Conservation (phyloP, 2,797 vertebrate species). For the Geotrypetes seraphini region DNA sequence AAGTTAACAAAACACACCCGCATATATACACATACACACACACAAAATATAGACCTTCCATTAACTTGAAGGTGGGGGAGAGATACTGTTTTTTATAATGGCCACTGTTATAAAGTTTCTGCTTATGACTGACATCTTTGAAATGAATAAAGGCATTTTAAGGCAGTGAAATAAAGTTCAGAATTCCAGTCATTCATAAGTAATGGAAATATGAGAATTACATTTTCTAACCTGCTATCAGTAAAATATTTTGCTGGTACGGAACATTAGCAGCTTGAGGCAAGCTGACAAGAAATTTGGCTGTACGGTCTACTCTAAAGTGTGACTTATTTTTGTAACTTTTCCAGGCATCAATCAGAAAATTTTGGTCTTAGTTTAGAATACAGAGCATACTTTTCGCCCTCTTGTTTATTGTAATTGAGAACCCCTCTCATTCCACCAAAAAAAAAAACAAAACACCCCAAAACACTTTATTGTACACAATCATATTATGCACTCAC, state of each 20-base stretch:
- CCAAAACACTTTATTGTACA: no score
- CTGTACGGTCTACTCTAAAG: no score
- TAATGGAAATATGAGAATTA: conserved; percentile 24
- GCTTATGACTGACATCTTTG: conserved; percentile 51
- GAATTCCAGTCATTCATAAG: conserved; percentile 48
- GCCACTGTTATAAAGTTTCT: conserved; percentile 43
- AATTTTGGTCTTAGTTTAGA: no score
- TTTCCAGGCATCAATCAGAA: no score
- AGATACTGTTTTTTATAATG: conserved; percentile 58
- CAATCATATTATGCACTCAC: no score
- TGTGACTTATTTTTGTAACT: no score
- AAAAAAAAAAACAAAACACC: no score
- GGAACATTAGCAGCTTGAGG: conserved; percentile 63
- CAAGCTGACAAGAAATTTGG: no score
- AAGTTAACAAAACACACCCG: conserved; percentile 66
- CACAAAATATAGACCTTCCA: conserved; percentile 64
- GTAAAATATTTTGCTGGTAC: conserved; percentile 41
- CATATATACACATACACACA: conserved; percentile 61
- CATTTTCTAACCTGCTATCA: conserved; percentile 29
- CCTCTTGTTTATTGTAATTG: no score
- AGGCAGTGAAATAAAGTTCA: conserved; percentile 56
- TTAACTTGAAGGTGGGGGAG: conserved; percentile 53
- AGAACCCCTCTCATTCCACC: no score
- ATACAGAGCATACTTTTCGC: no score
- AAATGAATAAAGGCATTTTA: conserved; percentile 50